A percentile compares a stretch with the other conserved stretches of the same genome.
These are phyloP conservation scores for Prionchulus punctatus DNA, from an alignment of 2,888 invertebrate species.

Conservation along the genomic window DNA sequence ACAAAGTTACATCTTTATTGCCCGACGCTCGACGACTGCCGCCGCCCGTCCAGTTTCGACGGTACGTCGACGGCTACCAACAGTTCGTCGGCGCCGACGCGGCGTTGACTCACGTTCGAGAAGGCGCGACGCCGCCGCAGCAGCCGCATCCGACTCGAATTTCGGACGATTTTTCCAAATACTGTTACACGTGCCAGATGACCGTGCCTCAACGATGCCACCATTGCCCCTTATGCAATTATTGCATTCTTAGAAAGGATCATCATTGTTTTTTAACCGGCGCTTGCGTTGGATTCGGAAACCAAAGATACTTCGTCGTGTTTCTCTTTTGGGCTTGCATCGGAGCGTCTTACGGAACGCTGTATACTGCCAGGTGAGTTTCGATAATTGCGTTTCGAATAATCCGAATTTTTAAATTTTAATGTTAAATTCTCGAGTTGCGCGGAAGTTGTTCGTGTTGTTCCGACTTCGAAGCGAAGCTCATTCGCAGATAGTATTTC, in stretches of 20 bases:
- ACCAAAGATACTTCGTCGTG: slow-evolving; percentile 36
- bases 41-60: too few relatives aligned
- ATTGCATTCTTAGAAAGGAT: slow-evolving; percentile 35
- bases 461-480: too few relatives aligned
- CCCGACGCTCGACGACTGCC: not conserved
- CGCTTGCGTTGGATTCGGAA: slow-evolving; percentile 36
- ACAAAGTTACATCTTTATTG: not conserved
- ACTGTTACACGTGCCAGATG: not conserved
- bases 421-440: too few relatives aligned
- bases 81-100: too few relatives aligned
- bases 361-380: too few relatives aligned
- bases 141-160: not conserved
- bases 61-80: too few relatives aligned
- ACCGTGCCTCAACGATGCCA: slow-evolving; percentile 25
- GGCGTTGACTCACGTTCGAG: not conserved
- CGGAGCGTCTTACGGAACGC: slow-evolving; percentile 19
- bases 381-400: too few relatives aligned
- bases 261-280: slow-evolving; percentile 37
- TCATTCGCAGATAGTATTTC: too few relatives aligned
- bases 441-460: too few relatives aligned
- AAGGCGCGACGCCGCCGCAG: not conserved
- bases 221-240: slow-evolving; percentile 35
- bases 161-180: not conserved
- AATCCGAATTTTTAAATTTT: too few relatives aligned
- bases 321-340: slow-evolving; percentile 30